phyloP scores from a whole-genome alignment of 2,113 vertebrate species.

The Copsychus sechellarum region DNA sequence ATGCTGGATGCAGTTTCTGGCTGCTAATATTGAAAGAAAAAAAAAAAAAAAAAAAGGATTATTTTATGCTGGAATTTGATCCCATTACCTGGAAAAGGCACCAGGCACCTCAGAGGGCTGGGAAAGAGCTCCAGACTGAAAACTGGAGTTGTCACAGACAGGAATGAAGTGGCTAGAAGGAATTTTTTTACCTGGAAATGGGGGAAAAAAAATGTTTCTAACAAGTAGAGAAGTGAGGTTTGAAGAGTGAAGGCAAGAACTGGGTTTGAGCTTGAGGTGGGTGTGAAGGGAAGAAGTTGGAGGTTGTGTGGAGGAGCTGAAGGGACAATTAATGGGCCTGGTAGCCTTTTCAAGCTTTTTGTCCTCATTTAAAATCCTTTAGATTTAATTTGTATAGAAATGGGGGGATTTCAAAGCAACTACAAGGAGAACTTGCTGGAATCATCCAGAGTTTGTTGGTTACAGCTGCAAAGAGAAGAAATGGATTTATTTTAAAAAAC shows the following conservation, averaged over 20 bases:
- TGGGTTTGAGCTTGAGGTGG: neutral
- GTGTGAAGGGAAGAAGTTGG: neutral
- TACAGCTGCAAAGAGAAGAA: constrained; percentile 24
- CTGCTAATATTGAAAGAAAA: neutral
- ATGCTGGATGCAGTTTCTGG: neutral
- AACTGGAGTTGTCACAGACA: neutral
- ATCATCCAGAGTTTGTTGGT: neutral
- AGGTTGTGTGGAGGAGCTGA: neutral
- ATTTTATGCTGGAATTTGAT: neutral
- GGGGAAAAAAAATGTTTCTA: neutral
- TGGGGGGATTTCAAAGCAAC: neutral
- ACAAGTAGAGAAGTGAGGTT: neutral
- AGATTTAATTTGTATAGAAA: neutral
- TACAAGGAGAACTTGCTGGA: neutral
- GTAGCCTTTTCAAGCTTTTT: neutral
- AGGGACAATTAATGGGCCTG: neutral
- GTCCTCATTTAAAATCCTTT: neutral
- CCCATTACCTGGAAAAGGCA: fast-evolving
- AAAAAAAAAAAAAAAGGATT: fast-evolving
- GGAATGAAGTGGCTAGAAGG: neutral
- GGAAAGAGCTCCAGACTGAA: neutral
- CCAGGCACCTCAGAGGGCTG: neutral
- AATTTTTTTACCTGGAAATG: neutral
- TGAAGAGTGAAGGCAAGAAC: neutral
- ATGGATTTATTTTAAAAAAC: constrained; percentile 6